These are phyloP conservation scores for Amphipoea oculea DNA, from an alignment of 2,888 invertebrate species.

Conservation along the genomic window DNA sequence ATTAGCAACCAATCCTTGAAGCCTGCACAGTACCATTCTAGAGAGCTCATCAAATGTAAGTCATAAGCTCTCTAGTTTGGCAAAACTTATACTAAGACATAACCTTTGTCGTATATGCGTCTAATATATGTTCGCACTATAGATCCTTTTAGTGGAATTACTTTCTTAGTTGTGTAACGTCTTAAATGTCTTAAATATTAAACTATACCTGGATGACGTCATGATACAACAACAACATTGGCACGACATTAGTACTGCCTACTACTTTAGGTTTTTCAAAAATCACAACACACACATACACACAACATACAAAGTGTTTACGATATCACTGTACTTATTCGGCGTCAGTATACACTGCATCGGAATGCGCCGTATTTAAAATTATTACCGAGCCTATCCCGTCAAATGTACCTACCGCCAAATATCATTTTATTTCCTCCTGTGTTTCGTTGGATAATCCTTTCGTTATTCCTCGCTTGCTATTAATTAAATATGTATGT, in stretches of 20 bases:
- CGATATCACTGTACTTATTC: conserved; percentile 74
- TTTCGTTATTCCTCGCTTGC: conserved; percentile 87
- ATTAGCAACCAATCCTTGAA: conserved; percentile 76
- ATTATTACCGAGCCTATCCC: conserved; percentile 82
- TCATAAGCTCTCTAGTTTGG: conserved; percentile 72
- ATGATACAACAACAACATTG: conserved; percentile 64
- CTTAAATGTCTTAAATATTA: conserved; percentile 42
- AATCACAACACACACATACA: conserved; percentile 74
- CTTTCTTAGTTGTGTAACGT: conserved; percentile 62
- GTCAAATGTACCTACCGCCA: conserved; percentile 83
- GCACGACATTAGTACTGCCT: conserved; percentile 76
- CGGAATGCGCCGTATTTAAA: conserved; percentile 84
- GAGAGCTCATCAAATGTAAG: conserved; percentile 68
- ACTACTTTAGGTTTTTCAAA: conserved; percentile 68
- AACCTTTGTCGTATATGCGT: conserved; percentile 62
- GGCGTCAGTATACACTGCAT: conserved; percentile 84
- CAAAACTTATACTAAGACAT: conserved; percentile 52
- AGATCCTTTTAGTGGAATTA: conserved; percentile 56
- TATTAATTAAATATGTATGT: conserved; percentile 82
- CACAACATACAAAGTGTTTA: conserved; percentile 69
- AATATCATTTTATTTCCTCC: conserved; percentile 79
- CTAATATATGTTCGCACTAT: conserved; percentile 75
- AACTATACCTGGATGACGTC: conserved; percentile 48
- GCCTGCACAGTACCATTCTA: conserved; percentile 80
- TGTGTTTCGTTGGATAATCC: conserved; percentile 81